Percentiles rank a stretch among this genome's conserved stretches.
Evolutionary conservation across 2,797 vertebrate species (phyloP).

Genomic region (Percopsis omiscomaycus): DNA sequence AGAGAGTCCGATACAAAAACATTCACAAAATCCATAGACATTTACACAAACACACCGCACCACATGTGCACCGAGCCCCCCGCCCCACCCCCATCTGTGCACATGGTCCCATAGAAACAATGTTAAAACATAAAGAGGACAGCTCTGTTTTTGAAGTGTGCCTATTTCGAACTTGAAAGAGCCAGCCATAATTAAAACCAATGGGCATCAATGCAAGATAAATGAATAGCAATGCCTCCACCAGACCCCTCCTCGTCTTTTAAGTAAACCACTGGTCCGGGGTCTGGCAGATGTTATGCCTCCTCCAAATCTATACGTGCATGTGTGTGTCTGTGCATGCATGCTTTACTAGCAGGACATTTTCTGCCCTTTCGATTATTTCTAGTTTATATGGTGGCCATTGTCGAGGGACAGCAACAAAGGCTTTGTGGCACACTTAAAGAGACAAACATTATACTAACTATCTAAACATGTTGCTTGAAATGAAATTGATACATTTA

Average conservation of each 20-base stretch:
- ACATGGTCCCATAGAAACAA: slow-evolving; percentile 62
- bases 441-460: too few relatives aligned
- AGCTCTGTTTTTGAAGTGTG: slow-evolving; percentile 85
- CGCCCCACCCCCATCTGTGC: slow-evolving; percentile 3
- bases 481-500: slow-evolving; percentile 26
- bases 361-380: slow-evolving; percentile 49
- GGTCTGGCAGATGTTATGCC: slow-evolving; percentile 92
- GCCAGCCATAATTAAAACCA: slow-evolving; percentile 93
- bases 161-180: slow-evolving; percentile 88
- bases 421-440: too few relatives aligned
- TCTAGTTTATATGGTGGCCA: slow-evolving; percentile 22
- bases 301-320: slow-evolving; percentile 84
- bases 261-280: slow-evolving; percentile 88
- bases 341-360: slow-evolving; percentile 49
- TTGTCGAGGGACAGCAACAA: too few relatives aligned
- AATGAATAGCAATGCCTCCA: slow-evolving; percentile 84
- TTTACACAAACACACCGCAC: neutral
- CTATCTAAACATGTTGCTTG: neutral
- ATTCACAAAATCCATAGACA: neutral
- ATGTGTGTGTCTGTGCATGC: slow-evolving; percentile 39
- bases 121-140: slow-evolving; percentile 82
- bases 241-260: slow-evolving; percentile 64
- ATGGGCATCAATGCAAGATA: slow-evolving; percentile 91
- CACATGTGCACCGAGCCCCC: slow-evolving; percentile 1
- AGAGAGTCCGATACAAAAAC: neutral